Conservation (phyloP, 2,113 vertebrate genomes). For the Collichthys lucidus region DNA sequence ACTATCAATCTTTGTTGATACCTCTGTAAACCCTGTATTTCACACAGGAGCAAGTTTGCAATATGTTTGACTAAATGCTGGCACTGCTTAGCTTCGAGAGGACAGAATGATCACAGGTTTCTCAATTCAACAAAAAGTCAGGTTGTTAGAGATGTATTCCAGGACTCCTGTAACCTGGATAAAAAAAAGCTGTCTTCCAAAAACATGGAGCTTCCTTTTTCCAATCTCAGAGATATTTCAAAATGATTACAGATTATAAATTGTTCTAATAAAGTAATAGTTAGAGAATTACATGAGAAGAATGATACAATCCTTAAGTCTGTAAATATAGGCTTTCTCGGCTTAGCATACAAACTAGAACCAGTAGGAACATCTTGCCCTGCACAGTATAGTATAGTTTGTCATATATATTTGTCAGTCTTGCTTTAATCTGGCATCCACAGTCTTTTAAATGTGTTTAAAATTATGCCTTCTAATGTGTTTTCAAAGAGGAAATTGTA, state of each 20-base stretch:
- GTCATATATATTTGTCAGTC: not conserved
- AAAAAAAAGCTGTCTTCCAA: not conserved
- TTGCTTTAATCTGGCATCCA: not conserved
- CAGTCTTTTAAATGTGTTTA: slow-evolving; percentile 11
- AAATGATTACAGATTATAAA: no score
- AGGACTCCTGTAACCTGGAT: not conserved
- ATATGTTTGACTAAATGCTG: not conserved
- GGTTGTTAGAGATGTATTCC: no score
- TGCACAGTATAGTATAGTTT: not conserved
- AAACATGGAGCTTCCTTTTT: not conserved
- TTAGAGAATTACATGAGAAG: not conserved
- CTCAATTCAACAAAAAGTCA: not conserved
- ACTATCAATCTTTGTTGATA: not conserved
- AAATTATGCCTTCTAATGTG: not conserved
- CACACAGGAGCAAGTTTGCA: not conserved
- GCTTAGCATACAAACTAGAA: not conserved
- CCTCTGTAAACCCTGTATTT: not conserved
- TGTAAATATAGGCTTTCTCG: not conserved
- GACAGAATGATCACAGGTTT: not conserved
- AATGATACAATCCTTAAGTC: not conserved
- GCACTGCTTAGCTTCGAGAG: not conserved
- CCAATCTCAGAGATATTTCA: not conserved
- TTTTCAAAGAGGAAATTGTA: slow-evolving; percentile 7
- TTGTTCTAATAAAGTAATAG: not conserved
- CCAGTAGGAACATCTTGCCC: not conserved